These are phyloP conservation scores for Diaperis boleti DNA, from an alignment of 2,888 invertebrate species.

Conservation along the genomic window DNA sequence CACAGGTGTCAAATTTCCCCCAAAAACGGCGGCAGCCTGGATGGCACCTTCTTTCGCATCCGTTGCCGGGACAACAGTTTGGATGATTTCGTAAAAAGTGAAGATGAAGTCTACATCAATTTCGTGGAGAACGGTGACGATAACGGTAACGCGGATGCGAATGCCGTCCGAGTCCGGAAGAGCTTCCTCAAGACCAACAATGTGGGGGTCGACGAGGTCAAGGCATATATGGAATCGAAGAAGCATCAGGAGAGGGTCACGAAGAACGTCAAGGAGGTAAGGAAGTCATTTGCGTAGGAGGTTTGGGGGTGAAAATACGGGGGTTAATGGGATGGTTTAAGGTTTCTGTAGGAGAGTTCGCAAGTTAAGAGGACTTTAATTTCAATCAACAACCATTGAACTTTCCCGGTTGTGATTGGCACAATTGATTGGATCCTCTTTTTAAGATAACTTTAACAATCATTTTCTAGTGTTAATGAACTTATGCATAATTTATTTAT, in stretches of 20 bases:
- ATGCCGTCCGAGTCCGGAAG: constrained; percentile 47
- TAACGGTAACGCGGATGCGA: constrained; percentile 57
- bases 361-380: too few relatives aligned
- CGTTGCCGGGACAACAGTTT: constrained; percentile 50
- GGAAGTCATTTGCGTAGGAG: not conserved
- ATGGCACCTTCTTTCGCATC: constrained; percentile 50
- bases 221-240: constrained; percentile 52
- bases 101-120: constrained; percentile 60
- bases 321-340: too few relatives aligned
- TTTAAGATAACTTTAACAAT: too few relatives aligned
- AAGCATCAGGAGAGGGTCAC: constrained; percentile 57
- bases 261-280: constrained; percentile 61
- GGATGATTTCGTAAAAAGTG: constrained; percentile 53
- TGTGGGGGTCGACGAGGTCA: constrained; percentile 42
- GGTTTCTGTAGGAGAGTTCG: too few relatives aligned
- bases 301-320: too few relatives aligned
- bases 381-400: too few relatives aligned
- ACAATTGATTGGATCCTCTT: too few relatives aligned
- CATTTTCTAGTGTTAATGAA: too few relatives aligned
- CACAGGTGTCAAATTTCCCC: constrained; percentile 55
- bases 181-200: constrained; percentile 18
- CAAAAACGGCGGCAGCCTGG: constrained; percentile 53
- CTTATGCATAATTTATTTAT: too few relatives aligned
- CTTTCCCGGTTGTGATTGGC: too few relatives aligned
- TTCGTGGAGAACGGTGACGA: constrained; percentile 57